Percentiles rank a stretch among this genome's conserved stretches.
phyloP scores from a whole-genome alignment of 2,888 invertebrate genomes.

The Clitarchus hookeri region DNA sequence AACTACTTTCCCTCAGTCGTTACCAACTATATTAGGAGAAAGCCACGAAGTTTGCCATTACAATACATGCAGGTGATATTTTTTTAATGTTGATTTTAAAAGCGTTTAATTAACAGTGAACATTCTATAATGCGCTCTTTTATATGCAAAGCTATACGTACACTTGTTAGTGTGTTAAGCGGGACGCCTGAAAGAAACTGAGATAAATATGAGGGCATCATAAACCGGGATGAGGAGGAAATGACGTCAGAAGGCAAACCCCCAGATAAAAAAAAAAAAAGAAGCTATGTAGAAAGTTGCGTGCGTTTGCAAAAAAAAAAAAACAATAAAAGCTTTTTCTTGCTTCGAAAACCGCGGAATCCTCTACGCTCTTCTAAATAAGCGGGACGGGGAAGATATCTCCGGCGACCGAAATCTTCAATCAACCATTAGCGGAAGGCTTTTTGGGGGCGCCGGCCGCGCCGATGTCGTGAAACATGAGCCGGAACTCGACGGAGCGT shows the following conservation, averaged over 20 bases:
- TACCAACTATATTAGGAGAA: too few relatives aligned
- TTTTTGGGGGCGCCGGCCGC: too few relatives aligned
- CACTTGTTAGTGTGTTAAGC: too few relatives aligned
- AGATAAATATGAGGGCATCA: background rate
- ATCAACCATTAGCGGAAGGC: conserved; percentile 32
- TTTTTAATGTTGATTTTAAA: too few relatives aligned
- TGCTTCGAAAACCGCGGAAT: conserved; percentile 33
- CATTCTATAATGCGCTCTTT: too few relatives aligned
- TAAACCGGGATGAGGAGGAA: background rate
- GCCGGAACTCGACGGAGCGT: background rate
- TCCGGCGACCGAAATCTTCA: conserved; percentile 22
- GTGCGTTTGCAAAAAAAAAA: conserved; percentile 26
- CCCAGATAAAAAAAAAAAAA: background rate
- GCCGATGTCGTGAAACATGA: too few relatives aligned
- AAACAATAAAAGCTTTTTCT: conserved; percentile 38
- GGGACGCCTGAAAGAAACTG: background rate
- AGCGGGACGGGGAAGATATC: conserved; percentile 11
- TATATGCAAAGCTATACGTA: too few relatives aligned
- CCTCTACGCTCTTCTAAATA: conserved; percentile 27
- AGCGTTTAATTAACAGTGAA: too few relatives aligned
- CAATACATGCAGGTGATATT: too few relatives aligned
- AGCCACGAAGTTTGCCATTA: too few relatives aligned
- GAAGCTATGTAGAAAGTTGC: background rate
- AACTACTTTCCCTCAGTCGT: too few relatives aligned
- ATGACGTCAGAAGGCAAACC: background rate